Evolutionary conservation across 2,797 vertebrate genomes (phyloP).

Genomic region (Lagorchestes hirsutus): DNA sequence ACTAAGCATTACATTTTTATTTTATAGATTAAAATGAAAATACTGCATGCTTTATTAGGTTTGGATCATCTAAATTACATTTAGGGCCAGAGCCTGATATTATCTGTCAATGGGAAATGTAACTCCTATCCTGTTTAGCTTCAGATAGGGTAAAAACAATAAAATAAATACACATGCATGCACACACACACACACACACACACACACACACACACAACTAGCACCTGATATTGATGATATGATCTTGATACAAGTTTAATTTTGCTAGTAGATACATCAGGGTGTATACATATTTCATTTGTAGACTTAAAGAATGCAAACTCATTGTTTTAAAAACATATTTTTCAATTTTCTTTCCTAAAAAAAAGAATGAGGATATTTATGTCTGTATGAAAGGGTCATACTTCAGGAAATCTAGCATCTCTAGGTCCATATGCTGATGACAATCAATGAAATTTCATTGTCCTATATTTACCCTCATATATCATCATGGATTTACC

Average conservation of each 20-base stretch:
- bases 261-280: constrained; percentile 56
- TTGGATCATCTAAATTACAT: constrained; percentile 63
- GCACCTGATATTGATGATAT: constrained; percentile 55
- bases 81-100: constrained; percentile 67
- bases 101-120: constrained; percentile 73
- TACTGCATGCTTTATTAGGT: constrained; percentile 68
- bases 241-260: constrained; percentile 72
- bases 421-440: neutral
- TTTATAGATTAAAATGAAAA: constrained; percentile 77
- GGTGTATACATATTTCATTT: constrained; percentile 66
- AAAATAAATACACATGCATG: neutral
- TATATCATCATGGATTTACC: neutral
- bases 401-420: neutral
- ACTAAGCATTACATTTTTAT: constrained; percentile 55
- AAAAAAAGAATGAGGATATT: neutral
- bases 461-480: neutral
- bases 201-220: neutral
- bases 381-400: neutral
- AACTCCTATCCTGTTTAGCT: constrained; percentile 62
- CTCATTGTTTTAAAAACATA: constrained; percentile 42
- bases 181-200: neutral
- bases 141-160: constrained; percentile 60
- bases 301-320: constrained; percentile 51
- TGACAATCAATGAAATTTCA: neutral
- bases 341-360: constrained; percentile 28